Evolutionary conservation across 2,113 vertebrate species (phyloP).

Genomic region (Thymallus thymallus): DNA sequence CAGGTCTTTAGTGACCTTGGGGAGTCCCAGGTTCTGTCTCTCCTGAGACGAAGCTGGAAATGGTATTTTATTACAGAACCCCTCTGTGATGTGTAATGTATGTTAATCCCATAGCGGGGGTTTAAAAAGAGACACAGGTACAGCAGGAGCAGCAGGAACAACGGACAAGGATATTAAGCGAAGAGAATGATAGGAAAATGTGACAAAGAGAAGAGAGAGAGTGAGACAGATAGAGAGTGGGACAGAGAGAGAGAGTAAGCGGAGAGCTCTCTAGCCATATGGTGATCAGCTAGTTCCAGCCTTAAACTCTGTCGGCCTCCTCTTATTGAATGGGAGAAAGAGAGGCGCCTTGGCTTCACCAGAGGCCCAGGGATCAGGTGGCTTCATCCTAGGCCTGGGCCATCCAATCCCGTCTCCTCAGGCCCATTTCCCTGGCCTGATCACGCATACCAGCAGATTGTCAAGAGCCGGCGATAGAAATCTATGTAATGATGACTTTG

Average conservation of each 20-base stretch:
- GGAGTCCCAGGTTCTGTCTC: conserved; percentile 44
- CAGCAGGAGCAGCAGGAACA: not conserved
- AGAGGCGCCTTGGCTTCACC: conserved; percentile 62
- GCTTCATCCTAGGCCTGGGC: conserved; percentile 61
- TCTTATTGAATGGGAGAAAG: conserved; percentile 55
- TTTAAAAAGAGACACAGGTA: conserved; percentile 29
- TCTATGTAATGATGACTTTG: conserved; percentile 73
- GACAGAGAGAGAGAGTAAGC: conserved; percentile 28
- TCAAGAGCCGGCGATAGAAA: conserved; percentile 58
- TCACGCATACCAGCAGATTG: conserved; percentile 58
- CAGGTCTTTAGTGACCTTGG: conserved; percentile 69
- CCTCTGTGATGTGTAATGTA: conserved; percentile 53
- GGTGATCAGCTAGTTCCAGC: conserved; percentile 36
- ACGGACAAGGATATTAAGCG: conserved; percentile 39
- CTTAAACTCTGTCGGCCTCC: conserved; percentile 36
- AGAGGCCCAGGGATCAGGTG: conserved; percentile 73
- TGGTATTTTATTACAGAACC: conserved; percentile 61
- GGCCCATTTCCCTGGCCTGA: conserved; percentile 62
- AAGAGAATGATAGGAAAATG: conserved; percentile 9
- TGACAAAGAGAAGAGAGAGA: conserved; percentile 24
- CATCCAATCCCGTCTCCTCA: conserved; percentile 66
- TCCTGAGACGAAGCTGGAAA: conserved; percentile 40
- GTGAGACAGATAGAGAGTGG: conserved; percentile 40
- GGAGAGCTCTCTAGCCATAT: conserved; percentile 27
- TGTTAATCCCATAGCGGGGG: conserved; percentile 62